Evolutionary conservation across 2,113 vertebrate species (phyloP), one percentile per base, ranked within the genome.

Genomic region (Phylloscopus trochilus): DNA sequence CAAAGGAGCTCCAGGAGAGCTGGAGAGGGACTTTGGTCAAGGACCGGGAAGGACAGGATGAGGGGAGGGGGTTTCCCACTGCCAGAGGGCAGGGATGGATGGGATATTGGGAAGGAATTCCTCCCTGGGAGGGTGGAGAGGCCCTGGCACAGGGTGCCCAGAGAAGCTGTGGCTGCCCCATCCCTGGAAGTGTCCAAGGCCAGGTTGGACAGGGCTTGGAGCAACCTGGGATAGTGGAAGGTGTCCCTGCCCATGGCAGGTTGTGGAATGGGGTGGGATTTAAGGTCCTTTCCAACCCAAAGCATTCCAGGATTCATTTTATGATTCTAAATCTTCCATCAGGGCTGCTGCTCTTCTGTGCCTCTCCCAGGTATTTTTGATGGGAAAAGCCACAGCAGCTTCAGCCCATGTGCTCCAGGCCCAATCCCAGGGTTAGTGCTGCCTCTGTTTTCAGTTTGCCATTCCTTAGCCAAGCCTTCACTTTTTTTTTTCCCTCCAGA

Each of bases 151-250:
- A 43, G 70, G 31, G 3, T 51, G 30, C 31, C 72, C 72, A 58
- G 62, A 26, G 44, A 0, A 59, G 44, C 70, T 75, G 43, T 3
- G 52, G 44, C 35, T 86, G 52, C 62, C 13, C 31, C 52, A 51
- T 35, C 52, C 35, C 26, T 77, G 53, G 63, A 0, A 27, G 24
- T 21, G 26, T 3, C 35, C 13, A 3, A 68, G 72, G 31, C 21
- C 35, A 43, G 26, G 44, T 0, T 59, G 52, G 72, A 15, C 0
- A 0, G 31, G 24, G 13, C 13, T 51, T 14, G 72, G 52, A 68
- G 16, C 72, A 31, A 1, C n/a, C 58, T 59, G 58, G 58, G n/a
- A 7, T 0, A 33, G 58, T 77, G 58, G 9, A 4, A 41, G 4
- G 30, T 33, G 46, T 33, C 46, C 13, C 23, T 63, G 44, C 15